Evolutionary conservation across 2,888 invertebrate genomes (phyloP).

Genomic region (Acrocyrtus sp.): DNA sequence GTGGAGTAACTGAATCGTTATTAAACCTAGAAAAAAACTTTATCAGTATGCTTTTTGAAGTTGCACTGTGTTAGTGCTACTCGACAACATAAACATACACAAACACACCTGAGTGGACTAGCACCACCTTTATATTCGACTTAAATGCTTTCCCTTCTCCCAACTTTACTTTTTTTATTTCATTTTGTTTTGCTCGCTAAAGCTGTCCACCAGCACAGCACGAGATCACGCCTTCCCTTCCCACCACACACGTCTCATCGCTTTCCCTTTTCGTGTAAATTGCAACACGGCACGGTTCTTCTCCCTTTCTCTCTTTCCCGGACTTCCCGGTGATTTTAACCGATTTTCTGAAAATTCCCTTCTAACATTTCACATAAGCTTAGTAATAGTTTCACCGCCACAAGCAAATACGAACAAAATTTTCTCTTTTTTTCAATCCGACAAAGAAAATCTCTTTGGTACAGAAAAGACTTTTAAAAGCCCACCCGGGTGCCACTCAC

Average conservation of each 20-base stretch:
- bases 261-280: conserved; percentile 47
- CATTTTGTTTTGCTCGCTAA: no score
- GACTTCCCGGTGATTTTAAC: conserved; percentile 44
- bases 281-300: conserved; percentile 40
- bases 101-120: no score
- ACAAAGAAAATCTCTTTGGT: conserved; percentile 25
- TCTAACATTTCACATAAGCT: conserved; percentile 7
- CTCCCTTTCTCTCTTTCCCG: no score
- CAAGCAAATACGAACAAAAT: not conserved
- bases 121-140: no score
- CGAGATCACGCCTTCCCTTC: conserved; percentile 49
- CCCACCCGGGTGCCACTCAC: conserved; percentile 48
- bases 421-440: conserved; percentile 25
- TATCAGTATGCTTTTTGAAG: no score
- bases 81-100: no score
- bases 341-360: conserved; percentile 43
- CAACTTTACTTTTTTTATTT: no score
- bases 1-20: no score
- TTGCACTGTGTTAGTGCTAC: no score
- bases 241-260: conserved; percentile 35
- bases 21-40: no score
- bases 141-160: no score
- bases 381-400: not conserved
- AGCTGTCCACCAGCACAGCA: conserved; percentile 50
- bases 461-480: conserved; percentile 38